Conservation (phyloP, 2,113 vertebrate genomes). For the Halcyon senegalensis region DNA sequence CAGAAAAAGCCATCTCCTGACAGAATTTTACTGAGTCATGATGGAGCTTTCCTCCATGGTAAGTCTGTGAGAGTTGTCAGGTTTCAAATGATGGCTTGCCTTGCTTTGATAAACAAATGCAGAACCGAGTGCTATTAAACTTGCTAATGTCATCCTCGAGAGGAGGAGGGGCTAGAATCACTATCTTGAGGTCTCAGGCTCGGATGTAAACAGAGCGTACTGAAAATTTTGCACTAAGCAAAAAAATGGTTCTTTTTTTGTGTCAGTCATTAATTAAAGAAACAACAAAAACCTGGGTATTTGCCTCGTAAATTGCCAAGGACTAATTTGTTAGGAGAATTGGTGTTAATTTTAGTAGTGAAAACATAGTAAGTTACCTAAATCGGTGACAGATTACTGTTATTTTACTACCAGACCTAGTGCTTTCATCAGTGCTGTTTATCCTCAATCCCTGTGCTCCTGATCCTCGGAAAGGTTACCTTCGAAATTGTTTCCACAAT, state of each 20-base stretch:
- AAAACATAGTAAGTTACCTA: neutral
- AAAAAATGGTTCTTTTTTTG: neutral
- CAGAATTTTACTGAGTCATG: conserved; percentile 54
- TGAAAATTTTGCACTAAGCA: neutral
- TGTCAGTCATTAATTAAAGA: neutral
- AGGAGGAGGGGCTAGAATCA: conserved; percentile 4
- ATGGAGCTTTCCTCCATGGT: conserved; percentile 60
- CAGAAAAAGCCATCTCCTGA: conserved; percentile 51
- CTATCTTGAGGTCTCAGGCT: neutral
- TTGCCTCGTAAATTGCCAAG: neutral
- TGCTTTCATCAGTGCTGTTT: neutral
- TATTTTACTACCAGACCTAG: neutral
- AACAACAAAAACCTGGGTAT: neutral
- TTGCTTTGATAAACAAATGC: neutral
- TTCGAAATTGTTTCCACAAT: neutral
- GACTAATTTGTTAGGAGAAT: neutral
- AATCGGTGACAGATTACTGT: neutral
- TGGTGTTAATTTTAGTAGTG: neutral
- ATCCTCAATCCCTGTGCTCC: neutral
- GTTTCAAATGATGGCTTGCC: conserved; percentile 31
- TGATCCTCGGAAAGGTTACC: conserved; percentile 6
- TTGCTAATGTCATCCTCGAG: neutral
- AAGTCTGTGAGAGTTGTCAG: conserved; percentile 60
- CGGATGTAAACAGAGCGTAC: neutral
- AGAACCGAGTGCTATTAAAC: neutral